These are phyloP conservation scores for Sterrhoptilus dennistouni DNA, from an alignment of 2,113 vertebrate genomes.

Conservation along the genomic window DNA sequence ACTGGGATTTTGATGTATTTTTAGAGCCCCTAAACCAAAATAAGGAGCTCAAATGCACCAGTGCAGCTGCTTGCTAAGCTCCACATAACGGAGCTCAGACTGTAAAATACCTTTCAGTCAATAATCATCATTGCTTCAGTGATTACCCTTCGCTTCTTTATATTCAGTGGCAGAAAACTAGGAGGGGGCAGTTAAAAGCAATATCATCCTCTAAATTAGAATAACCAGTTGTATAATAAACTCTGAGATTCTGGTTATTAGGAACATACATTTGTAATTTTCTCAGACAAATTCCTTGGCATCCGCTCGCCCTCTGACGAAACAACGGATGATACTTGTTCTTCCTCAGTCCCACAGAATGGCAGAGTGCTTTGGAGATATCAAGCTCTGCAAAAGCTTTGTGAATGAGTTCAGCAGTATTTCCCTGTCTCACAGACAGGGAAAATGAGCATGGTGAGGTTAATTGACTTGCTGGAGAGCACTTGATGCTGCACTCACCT, in stretches of 20 bases:
- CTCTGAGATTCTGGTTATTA: not conserved
- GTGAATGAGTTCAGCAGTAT: not conserved
- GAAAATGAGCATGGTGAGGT: not conserved
- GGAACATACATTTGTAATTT: not conserved
- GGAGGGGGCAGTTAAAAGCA: not conserved
- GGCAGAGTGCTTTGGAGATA: not conserved
- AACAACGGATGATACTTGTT: not conserved
- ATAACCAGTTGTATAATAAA: not conserved
- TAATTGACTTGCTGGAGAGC: conserved; percentile 21
- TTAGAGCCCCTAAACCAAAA: not conserved
- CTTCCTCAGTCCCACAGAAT: not conserved
- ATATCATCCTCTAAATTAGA: not conserved
- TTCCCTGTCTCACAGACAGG: not conserved
- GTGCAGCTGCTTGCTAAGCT: conserved; percentile 42
- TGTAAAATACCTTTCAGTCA: conserved; percentile 67
- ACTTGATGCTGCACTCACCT: not conserved
- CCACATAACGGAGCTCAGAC: conserved; percentile 30
- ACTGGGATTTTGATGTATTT: not conserved
- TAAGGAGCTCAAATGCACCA: not conserved
- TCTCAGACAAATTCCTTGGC: conserved; percentile 11
- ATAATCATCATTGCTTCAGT: conserved; percentile 60
- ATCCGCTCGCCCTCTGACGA: not conserved
- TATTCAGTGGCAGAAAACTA: conserved; percentile 28
- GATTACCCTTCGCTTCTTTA: conserved; percentile 56
- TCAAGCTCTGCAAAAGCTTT: not conserved